Conservation (phyloP, 2,888 invertebrate species). For the Pharmacophagus antenor region DNA sequence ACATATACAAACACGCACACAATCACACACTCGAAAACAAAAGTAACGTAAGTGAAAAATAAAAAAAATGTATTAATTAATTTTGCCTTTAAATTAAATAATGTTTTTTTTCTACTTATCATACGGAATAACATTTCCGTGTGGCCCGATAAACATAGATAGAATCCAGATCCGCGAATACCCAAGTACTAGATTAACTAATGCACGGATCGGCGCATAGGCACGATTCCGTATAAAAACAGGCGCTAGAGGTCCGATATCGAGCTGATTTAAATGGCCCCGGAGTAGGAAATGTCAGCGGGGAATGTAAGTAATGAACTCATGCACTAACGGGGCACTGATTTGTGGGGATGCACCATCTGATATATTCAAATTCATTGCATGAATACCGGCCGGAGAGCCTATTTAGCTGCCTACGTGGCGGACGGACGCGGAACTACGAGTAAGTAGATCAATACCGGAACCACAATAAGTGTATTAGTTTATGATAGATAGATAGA, state of each 20-base stretch:
- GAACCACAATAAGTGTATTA: too few species aligned
- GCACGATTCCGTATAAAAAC: slow-evolving; percentile 35
- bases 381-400: slow-evolving; percentile 16
- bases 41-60: too few species aligned
- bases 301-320: slow-evolving; percentile 21
- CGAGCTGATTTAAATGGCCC: slow-evolving; percentile 26
- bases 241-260: slow-evolving; percentile 27
- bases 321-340: slow-evolving; percentile 15
- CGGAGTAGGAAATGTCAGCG: slow-evolving; percentile 27
- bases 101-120: too few species aligned
- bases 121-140: not conserved
- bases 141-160: slow-evolving; percentile 4
- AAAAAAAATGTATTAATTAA: too few species aligned
- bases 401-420: slow-evolving; percentile 11
- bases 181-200: slow-evolving; percentile 25
- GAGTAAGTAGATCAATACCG: too few species aligned
- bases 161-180: not conserved
- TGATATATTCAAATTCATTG: slow-evolving; percentile 31
- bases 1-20: too few species aligned
- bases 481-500: too few species aligned
- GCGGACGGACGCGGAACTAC: too few species aligned
- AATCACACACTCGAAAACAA: too few species aligned
- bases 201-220: slow-evolving; percentile 33
- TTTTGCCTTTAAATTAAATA: too few species aligned
- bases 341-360: slow-evolving; percentile 30